phyloP scores from a whole-genome alignment of 2,797 vertebrate genomes.

The Siniperca undulata region DNA sequence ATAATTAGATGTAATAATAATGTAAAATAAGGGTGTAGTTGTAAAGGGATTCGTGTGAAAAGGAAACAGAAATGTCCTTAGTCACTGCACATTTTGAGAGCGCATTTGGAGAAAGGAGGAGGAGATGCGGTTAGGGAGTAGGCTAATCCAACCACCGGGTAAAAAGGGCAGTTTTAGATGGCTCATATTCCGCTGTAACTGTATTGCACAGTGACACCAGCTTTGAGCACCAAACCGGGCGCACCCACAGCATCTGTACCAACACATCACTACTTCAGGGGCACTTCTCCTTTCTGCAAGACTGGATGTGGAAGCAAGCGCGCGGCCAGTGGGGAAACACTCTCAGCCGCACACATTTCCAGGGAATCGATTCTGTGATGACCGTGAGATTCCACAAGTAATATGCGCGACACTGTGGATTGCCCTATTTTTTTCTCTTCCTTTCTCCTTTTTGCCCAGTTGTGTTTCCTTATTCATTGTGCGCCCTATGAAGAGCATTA shows the following conservation, averaged over 20 bases:
- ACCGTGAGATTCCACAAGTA: constrained; percentile 81
- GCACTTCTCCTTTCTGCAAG: constrained; percentile 63
- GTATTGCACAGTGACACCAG: constrained; percentile 79
- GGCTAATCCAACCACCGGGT: constrained; percentile 83
- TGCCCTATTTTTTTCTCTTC: constrained; percentile 66
- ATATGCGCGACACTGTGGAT: constrained; percentile 81
- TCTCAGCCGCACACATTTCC: constrained; percentile 59
- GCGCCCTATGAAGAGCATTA: constrained; percentile 90
- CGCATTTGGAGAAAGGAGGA: constrained; percentile 81
- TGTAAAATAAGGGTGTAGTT: not conserved
- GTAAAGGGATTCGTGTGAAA: constrained; percentile 21
- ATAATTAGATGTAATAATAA: not conserved
- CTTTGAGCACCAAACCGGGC: constrained; percentile 68
- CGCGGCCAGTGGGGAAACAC: constrained; percentile 49
- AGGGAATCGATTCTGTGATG: constrained; percentile 75
- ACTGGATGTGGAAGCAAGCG: constrained; percentile 67
- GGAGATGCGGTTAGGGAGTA: constrained; percentile 87
- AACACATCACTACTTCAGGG: constrained; percentile 60
- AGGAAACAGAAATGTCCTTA: constrained; percentile 52
- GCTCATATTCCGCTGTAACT: constrained; percentile 84
- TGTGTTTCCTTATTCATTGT: constrained; percentile 89
- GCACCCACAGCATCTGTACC: constrained; percentile 76
- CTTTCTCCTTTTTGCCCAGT: constrained; percentile 79
- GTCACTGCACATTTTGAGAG: constrained; percentile 70
- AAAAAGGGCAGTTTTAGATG: constrained; percentile 84